A percentile compares a stretch with the other conserved stretches of the same genome.
Evolutionary conservation across 2,113 vertebrate genomes (phyloP).

Genomic region (Micronisus gabar): DNA sequence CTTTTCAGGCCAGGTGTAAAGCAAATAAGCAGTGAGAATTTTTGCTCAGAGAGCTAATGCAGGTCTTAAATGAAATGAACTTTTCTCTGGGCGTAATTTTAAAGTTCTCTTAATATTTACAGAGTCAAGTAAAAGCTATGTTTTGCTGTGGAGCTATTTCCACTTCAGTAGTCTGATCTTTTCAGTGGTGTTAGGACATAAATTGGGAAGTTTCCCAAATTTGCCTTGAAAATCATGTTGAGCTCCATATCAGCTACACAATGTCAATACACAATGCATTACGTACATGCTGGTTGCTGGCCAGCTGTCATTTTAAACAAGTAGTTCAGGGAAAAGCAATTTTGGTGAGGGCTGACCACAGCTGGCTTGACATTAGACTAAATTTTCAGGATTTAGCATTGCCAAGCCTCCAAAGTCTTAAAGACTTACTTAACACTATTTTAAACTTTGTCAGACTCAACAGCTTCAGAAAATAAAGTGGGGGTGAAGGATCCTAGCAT

Average conservation of each 20-base stretch:
- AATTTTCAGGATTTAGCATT: background rate
- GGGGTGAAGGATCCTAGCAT: background rate
- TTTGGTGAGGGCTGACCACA: slow-evolving; percentile 10
- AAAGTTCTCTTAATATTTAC: background rate
- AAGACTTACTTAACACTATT: background rate
- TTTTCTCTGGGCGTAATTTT: background rate
- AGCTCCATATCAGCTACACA: background rate
- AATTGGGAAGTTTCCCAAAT: background rate
- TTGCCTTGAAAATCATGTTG: background rate
- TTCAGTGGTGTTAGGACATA: background rate
- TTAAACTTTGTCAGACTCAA: slow-evolving; percentile 11
- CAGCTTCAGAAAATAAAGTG: background rate
- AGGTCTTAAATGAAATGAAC: background rate
- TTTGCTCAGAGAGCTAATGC: background rate
- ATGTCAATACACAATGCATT: background rate
- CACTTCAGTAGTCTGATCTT: background rate
- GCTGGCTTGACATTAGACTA: background rate
- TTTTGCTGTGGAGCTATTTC: background rate
- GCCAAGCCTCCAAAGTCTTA: background rate
- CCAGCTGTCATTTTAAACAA: background rate
- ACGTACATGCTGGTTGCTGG: background rate
- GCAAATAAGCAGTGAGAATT: background rate
- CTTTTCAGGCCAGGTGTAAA: background rate
- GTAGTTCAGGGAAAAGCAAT: slow-evolving; percentile 34
- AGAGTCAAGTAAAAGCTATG: background rate